These are phyloP conservation scores for Teleogryllus occipitalis DNA, from an alignment of 1,140 invertebrate genomes.

Conservation along the genomic window DNA sequence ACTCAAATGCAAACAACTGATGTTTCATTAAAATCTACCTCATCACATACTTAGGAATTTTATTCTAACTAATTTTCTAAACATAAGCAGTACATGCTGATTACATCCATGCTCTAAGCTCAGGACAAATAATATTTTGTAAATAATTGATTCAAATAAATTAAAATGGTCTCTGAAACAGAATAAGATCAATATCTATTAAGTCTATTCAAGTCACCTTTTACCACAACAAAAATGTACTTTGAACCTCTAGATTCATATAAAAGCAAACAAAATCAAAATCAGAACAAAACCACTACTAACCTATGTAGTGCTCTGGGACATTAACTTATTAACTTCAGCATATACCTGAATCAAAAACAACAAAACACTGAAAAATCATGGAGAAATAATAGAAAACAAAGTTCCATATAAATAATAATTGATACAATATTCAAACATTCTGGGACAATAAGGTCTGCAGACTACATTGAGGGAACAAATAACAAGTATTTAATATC, in stretches of 20 bases:
- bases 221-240: too few species aligned
- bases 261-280: background rate
- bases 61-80: too few species aligned
- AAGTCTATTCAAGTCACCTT: background rate
- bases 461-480: background rate
- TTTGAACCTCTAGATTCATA: background rate
- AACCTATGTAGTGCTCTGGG: background rate
- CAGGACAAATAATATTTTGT: background rate
- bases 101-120: background rate
- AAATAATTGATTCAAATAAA: background rate
- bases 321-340: background rate
- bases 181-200: background rate
- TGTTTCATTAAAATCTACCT: too few species aligned
- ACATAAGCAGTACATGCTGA: background rate
- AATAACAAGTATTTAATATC: background rate
- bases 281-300: background rate
- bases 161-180: background rate
- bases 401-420: background rate
- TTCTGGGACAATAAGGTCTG: background rate
- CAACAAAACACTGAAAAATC: background rate
- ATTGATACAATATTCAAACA: background rate
- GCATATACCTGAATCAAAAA: slow-evolving; percentile 2
- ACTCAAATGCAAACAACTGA: background rate
- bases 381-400: background rate
- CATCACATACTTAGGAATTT: too few species aligned